Evolutionary conservation across 2,888 invertebrate species (phyloP).

Genomic region (Abrostola triplasia): DNA sequence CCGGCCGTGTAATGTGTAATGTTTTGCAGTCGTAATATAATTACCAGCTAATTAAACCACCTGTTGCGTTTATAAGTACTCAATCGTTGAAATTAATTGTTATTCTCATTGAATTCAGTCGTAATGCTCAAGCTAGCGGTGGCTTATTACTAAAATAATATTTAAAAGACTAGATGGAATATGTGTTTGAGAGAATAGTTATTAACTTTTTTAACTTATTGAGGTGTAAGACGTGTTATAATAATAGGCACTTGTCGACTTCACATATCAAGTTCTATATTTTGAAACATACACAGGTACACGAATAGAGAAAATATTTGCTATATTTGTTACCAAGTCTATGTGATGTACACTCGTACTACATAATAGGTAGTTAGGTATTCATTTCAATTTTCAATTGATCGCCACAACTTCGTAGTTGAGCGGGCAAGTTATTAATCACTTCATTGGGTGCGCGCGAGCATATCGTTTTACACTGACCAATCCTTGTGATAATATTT

Average conservation of each 20-base stretch:
- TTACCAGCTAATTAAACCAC: slow-evolving; percentile 2
- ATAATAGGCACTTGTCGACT: too few species aligned
- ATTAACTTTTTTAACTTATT: too few species aligned
- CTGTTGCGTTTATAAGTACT: background rate
- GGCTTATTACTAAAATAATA: too few species aligned
- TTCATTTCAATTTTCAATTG: slow-evolving; percentile 53
- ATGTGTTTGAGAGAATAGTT: too few species aligned
- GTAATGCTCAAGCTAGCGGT: too few species aligned
- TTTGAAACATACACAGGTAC: background rate
- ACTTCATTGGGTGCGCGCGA: slow-evolving; percentile 55
- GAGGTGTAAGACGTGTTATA: too few species aligned
- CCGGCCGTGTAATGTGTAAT: slow-evolving; percentile 12
- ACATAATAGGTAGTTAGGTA: slow-evolving; percentile 35
- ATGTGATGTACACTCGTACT: slow-evolving; percentile 15
- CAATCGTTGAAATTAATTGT: background rate
- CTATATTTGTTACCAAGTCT: slow-evolving; percentile 5
- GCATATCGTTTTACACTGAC: slow-evolving; percentile 36
- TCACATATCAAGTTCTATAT: too few species aligned
- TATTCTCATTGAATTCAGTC: background rate
- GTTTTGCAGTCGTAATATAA: background rate
- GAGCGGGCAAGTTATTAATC: slow-evolving; percentile 55
- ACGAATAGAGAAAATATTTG: background rate
- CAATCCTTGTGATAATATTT: slow-evolving; percentile 39
- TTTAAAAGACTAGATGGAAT: too few species aligned
- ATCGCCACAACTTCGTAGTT: slow-evolving; percentile 41